Base-by-base conservation (phyloP, 2,113 vertebrate genomes). In the Antechinus flavipes region DNA sequence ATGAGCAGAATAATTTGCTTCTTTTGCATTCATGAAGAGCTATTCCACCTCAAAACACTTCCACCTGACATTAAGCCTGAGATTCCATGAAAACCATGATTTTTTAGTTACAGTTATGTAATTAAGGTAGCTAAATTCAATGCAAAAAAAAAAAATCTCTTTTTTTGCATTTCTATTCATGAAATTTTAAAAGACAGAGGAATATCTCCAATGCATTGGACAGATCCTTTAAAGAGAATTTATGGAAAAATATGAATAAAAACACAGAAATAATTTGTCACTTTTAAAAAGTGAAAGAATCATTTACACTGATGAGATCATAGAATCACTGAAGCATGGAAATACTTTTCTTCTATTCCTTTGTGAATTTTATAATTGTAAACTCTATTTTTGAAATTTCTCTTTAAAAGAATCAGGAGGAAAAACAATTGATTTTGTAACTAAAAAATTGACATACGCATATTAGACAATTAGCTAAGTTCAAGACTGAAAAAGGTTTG, bases 401-500 rank as follows among this genome's bases (percentile, higher is more conserved):
- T 93, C 12, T 94, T n/a, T 90, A 52, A 94, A 93, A 92, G 91
- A 26, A 54, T 11, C 58, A 30, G 19, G 30, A 22, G 23, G 52
- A 56, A 49, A 68, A 22, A 25, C 0, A 25, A 55, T 92, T 26
- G 23, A 53, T n/a, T 61, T 52, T 12, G 1, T n/a, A 10, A 27
- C 30, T 52, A 50, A 92, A 49, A 19, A 0, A 0, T 93, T 30
- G 2, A 12, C 24, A 9, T 35, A 35, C 27, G 35, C 16, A 91
- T 90, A 90, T 53, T 3, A 24, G 0, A 11, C 16, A n/a, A 10
- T 12, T 54, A 23, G 4, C 0, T 14, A 47, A n/a, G n/a, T 56
- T 3, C 16, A 46, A 26, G 95, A 94, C 90, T 52, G 46, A 97
- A 96, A 91, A 16, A 93, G 68, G 16, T 42, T 84, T 76, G 35